phyloP scores from a whole-genome alignment of 2,888 invertebrate genomes.

The Dinocampus coccinellae region DNA sequence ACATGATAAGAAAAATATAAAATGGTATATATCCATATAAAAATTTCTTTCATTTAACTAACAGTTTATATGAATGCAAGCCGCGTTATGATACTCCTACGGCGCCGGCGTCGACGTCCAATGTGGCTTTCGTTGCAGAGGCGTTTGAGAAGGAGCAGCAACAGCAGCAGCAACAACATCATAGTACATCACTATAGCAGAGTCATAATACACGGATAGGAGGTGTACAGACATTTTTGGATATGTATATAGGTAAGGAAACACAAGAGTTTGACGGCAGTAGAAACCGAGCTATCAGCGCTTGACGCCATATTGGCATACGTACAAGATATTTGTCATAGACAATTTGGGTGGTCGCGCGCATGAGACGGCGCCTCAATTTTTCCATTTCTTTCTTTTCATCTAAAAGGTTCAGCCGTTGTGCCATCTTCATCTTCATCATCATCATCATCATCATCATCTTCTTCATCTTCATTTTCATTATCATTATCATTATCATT shows the following conservation, averaged over 20 bases:
- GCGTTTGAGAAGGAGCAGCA: not conserved
- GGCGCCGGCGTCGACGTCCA: constrained; percentile 62
- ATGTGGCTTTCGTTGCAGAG: constrained; percentile 45
- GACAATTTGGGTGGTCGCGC: constrained; percentile 12
- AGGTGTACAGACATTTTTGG: constrained; percentile 3
- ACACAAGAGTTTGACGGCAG: constrained; percentile 22
- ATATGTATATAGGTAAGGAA: not conserved
- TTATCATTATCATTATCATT: too few species aligned
- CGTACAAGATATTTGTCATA: constrained; percentile 1
- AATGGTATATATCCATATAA: too few species aligned
- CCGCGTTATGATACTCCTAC: constrained; percentile 50
- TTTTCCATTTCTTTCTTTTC: not conserved
- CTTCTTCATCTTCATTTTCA: too few species aligned
- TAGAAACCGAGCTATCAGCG: constrained; percentile 33
- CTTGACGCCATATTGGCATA: constrained; percentile 41
- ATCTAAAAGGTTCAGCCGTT: constrained; percentile 16
- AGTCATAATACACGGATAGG: too few species aligned
- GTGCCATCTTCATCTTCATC: constrained; percentile 23
- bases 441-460: not conserved
- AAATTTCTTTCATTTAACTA: too few species aligned
- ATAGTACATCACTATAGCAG: not conserved
- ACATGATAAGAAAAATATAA: too few species aligned
- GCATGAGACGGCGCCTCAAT: constrained; percentile 26
- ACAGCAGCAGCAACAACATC: not conserved
- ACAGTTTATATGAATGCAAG: constrained; percentile 40